Evolutionary conservation across 2,113 vertebrate species (phyloP).

Genomic region (Syrrhaptes paradoxus): DNA sequence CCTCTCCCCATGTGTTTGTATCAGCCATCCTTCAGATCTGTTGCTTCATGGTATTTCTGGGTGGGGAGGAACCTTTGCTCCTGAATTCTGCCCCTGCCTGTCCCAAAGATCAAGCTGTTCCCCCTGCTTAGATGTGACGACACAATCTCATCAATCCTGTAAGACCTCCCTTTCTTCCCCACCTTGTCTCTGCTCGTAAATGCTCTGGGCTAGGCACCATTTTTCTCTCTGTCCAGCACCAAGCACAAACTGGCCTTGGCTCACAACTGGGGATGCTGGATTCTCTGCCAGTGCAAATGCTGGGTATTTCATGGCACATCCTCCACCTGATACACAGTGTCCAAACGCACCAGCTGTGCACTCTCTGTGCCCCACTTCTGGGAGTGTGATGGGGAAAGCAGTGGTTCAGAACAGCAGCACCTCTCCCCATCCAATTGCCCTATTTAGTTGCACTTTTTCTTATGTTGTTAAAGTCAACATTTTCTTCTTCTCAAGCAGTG

Average conservation of each 20-base stretch:
- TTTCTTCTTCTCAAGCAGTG: background rate
- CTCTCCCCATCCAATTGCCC: background rate
- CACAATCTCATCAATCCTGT: fast-evolving
- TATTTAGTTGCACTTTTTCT: background rate
- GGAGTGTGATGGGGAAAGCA: background rate
- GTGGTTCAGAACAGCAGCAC: background rate
- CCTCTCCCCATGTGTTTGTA: background rate
- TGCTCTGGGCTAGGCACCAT: background rate
- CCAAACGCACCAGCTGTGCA: slow-evolving; percentile 27
- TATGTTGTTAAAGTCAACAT: background rate
- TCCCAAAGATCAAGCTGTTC: background rate
- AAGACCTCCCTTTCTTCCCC: background rate
- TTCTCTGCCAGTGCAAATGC: background rate
- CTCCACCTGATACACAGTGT: background rate
- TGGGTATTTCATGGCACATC: background rate
- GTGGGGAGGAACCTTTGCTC: background rate
- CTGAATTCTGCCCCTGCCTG: background rate
- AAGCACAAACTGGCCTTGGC: background rate
- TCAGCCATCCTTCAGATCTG: background rate
- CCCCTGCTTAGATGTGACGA: background rate
- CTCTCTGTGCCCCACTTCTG: background rate
- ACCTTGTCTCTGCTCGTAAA: background rate
- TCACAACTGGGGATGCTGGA: background rate
- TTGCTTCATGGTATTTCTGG: background rate
- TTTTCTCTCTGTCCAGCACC: background rate